Base-by-base conservation (phyloP, 1,140 invertebrate genomes). In the Caerostris darwini region DNA sequence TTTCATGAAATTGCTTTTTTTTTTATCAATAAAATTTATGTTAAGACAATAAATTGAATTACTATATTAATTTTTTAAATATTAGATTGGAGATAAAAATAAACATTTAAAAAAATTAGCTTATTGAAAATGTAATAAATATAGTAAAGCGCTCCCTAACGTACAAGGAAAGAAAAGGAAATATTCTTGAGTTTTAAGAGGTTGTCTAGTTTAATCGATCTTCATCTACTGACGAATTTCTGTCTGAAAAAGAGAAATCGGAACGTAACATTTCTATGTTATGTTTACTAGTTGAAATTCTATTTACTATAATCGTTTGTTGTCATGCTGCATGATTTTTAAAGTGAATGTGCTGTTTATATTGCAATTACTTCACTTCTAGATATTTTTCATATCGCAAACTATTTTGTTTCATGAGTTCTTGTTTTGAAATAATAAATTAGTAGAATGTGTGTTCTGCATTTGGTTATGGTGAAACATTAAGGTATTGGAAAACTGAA, bases 191-290 rank as follows among this genome's bases (percentile, higher is more conserved):
- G 34, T 34, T 34, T 34, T 34, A 34, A 34, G 34, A 34, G 34
- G 34, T 34, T 34, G 34, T 34, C 34, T 53, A 53, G 12, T 77
- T 77, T 50, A 77, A 77, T 77, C 71, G 71, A 77, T 77, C 34
- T 53, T 50, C 71, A 12, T 77, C 71, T 77, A 77, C 53, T 77
- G 71, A 77, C 34, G 71, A 77, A 50, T 14, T 77, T 14, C 69
- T 12, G 19, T 53, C 71, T 77, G 71, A 77, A 77, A 77, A 77
- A 77, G 71, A 77, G 71, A 77, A 77, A 77, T 77, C 34, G 71
- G 71, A 77, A 77, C 71, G 71, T 77, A 77, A 77, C 71, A 77
- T 50, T 77, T 77, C 53, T 34, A 50, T 53, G 71, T 12, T 77
- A 53, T 77, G 71, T 77, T 77, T 77, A 77, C 71, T 77, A 77